Conservation (phyloP, 2,888 invertebrate species). For the Ennomos erosarius region DNA sequence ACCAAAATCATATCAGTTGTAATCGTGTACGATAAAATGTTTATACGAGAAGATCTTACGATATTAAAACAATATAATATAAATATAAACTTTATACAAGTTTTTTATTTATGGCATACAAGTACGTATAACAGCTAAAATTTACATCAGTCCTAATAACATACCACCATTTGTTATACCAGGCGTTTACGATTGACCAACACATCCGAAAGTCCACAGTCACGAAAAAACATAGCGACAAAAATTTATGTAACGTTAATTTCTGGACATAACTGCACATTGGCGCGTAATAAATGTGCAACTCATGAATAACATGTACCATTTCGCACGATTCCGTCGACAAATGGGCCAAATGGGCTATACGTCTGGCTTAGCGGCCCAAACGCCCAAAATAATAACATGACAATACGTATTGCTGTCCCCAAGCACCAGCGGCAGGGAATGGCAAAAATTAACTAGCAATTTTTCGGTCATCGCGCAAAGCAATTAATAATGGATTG, state of each 20-base stretch:
- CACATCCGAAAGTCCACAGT: conserved; percentile 31
- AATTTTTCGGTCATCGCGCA: conserved; percentile 34
- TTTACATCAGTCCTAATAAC: no score
- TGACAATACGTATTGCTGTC: conserved; percentile 65
- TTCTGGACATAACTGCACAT: conserved; percentile 67
- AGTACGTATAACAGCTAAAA: no score
- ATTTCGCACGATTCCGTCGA: conserved; percentile 70
- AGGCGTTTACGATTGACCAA: conserved; percentile 24
- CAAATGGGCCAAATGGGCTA: conserved; percentile 79
- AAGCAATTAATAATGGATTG: conserved; percentile 28
- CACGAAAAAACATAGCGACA: conserved; percentile 37
- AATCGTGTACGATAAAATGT: no score
- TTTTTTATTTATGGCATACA: no score
- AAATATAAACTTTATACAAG: no score
- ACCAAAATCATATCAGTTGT: no score
- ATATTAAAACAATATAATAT: no score
- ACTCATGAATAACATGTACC: conserved; percentile 73
- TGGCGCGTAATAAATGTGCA: conserved; percentile 68
- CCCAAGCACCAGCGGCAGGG: conserved; percentile 29
- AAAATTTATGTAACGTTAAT: conserved; percentile 55
- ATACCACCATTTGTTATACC: conserved; percentile 19
- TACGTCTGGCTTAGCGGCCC: conserved; percentile 79
- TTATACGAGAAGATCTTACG: no score
- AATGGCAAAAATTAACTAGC: conserved; percentile 36
- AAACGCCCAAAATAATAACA: conserved; percentile 78